phyloP scores from a whole-genome alignment of 1,140 invertebrate species.

The Belonocnema kinseyi region DNA sequence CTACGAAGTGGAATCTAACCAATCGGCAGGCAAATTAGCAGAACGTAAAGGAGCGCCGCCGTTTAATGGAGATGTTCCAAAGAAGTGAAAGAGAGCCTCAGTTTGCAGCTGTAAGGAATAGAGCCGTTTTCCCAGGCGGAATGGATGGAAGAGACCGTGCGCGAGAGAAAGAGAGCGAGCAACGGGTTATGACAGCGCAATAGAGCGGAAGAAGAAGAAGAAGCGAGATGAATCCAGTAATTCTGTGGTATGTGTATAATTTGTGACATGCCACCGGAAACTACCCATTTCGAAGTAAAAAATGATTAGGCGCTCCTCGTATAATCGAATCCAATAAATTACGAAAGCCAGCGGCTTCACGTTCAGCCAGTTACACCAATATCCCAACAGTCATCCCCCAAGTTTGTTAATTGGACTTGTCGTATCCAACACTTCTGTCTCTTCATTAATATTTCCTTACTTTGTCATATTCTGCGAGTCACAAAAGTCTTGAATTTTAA shows the following conservation, averaged over 20 bases:
- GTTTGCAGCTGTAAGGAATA: neutral
- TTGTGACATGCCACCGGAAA: conserved; percentile 23
- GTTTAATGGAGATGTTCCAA: conserved; percentile 21
- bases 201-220: conserved; percentile 7
- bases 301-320: neutral
- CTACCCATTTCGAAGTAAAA: conserved; percentile 11
- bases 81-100: neutral
- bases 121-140: conserved; percentile 23
- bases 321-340: conserved; percentile 28
- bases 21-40: conserved; percentile 23
- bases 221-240: conserved; percentile 24
- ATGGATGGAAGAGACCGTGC: conserved; percentile 3
- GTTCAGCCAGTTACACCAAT: neutral
- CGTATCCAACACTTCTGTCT: conserved; percentile 17
- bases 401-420: conserved; percentile 15
- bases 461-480: conserved; percentile 16
- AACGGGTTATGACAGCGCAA: neutral
- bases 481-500: no score
- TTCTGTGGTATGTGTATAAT: conserved; percentile 23
- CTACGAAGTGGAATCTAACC: conserved; percentile 14
- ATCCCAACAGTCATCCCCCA: neutral
- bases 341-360: conserved; percentile 13
- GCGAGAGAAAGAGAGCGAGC: neutral
- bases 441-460: neutral
- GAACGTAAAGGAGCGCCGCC: neutral